Percentiles rank a stretch among this genome's conserved stretches.
These are phyloP conservation scores for Conops quadrifasciatus DNA, from an alignment of 2,888 invertebrate species.

Conservation along the genomic window DNA sequence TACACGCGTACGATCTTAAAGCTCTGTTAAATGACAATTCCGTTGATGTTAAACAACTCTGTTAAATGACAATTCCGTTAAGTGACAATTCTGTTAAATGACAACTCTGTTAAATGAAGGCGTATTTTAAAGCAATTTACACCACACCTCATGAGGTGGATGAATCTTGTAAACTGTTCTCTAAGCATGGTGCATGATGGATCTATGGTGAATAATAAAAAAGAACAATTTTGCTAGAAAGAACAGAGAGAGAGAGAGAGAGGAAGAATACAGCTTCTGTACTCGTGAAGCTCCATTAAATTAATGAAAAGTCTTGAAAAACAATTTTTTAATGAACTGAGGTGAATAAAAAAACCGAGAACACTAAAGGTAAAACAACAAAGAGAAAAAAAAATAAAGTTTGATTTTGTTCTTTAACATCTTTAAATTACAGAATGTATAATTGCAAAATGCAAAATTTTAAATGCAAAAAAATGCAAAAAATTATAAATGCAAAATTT, in stretches of 20 bases:
- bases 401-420: background rate
- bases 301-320: no score
- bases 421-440: background rate
- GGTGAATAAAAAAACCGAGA: no score
- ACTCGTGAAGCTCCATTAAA: no score
- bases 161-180: background rate
- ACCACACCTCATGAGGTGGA: background rate
- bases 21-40: background rate
- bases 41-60: background rate
- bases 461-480: background rate
- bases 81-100: background rate
- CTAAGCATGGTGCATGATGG: no score
- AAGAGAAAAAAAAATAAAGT: no score
- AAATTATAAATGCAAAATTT: no score
- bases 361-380: no score
- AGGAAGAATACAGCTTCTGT: no score
- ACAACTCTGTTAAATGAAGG: background rate
- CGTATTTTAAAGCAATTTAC: background rate
- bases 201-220: no score
- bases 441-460: background rate
- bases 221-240: no score
- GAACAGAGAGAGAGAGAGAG: no score
- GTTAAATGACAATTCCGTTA: background rate
- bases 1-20: background rate
- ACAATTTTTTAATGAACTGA: no score